phyloP scores from a whole-genome alignment of 2,113 vertebrate species.

The Holacanthus passer region DNA sequence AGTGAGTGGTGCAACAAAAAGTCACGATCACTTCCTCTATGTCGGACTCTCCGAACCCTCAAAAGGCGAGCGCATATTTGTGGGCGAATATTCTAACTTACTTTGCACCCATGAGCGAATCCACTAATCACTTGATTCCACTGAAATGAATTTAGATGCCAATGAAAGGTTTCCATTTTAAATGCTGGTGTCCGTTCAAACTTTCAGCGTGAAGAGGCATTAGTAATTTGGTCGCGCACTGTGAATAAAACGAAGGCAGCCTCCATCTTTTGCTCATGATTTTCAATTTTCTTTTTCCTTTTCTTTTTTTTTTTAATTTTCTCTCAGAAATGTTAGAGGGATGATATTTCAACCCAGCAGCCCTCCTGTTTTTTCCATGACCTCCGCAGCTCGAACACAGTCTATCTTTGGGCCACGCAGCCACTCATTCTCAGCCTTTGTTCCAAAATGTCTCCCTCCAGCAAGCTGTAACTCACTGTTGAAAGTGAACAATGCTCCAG shows the following conservation, averaged over 20 bases:
- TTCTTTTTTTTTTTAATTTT: constrained; percentile 21
- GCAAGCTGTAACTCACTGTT: constrained; percentile 32
- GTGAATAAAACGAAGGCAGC: neutral
- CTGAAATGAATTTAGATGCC: neutral
- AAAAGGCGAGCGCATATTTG: neutral
- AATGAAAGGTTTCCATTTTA: neutral
- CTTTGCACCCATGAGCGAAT: neutral
- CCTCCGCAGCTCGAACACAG: constrained; percentile 22
- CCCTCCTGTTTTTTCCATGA: constrained; percentile 22
- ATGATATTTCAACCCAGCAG: constrained; percentile 16
- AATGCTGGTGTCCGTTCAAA: neutral
- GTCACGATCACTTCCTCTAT: neutral
- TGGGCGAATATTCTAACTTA: neutral
- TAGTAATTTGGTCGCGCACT: neutral
- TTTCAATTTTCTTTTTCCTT: constrained; percentile 5
- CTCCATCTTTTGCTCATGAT: neutral
- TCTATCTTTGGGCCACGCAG: constrained; percentile 19
- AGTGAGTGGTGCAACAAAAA: neutral
- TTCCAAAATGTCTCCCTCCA: constrained; percentile 42
- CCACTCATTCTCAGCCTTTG: constrained; percentile 42
- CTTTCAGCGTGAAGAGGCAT: neutral
- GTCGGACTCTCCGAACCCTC: neutral
- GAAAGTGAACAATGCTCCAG: constrained; percentile 41
- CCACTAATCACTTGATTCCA: neutral
- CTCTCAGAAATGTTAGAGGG: constrained; percentile 4